These are phyloP conservation scores for Tetramorium parvispinum DNA, from an alignment of 1,140 invertebrate species.

Conservation along the genomic window DNA sequence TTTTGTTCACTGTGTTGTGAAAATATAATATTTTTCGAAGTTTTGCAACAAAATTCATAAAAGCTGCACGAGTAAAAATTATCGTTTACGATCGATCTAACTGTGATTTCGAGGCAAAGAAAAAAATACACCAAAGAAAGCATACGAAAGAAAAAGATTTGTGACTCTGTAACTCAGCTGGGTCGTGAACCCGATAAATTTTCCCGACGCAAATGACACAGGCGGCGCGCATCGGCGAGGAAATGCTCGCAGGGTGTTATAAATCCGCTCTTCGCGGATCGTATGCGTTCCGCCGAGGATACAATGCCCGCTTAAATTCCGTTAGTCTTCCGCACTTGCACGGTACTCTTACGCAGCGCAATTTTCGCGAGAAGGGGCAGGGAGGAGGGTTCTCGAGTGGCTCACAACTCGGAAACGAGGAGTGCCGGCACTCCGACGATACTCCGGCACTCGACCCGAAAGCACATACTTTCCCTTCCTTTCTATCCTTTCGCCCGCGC, in stretches of 20 bases:
- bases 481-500: conserved; percentile 20
- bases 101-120: not conserved
- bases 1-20: not conserved
- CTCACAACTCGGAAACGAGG: conserved; percentile 74
- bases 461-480: conserved; percentile 52
- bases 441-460: conserved; percentile 33
- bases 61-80: not conserved
- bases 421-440: conserved; percentile 32
- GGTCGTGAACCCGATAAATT: not conserved
- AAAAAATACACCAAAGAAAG: not conserved
- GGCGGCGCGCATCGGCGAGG: not conserved
- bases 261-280: conserved; percentile 25
- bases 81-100: conserved; percentile 4
- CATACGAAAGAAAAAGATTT: not conserved
- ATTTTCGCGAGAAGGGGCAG: conserved; percentile 27
- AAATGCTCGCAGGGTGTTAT: conserved; percentile 24
- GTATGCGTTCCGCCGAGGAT: not conserved
- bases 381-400: conserved; percentile 55
- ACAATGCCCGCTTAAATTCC: conserved; percentile 54
- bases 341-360: conserved; percentile 54
- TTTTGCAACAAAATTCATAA: not conserved
- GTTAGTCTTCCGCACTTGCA: conserved; percentile 59
- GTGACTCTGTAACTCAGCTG: conserved; percentile 1
- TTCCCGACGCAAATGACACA: conserved; percentile 1
- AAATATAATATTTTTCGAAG: not conserved